Conservation (phyloP, 2,797 vertebrate species). For the Delichon dasypus region DNA sequence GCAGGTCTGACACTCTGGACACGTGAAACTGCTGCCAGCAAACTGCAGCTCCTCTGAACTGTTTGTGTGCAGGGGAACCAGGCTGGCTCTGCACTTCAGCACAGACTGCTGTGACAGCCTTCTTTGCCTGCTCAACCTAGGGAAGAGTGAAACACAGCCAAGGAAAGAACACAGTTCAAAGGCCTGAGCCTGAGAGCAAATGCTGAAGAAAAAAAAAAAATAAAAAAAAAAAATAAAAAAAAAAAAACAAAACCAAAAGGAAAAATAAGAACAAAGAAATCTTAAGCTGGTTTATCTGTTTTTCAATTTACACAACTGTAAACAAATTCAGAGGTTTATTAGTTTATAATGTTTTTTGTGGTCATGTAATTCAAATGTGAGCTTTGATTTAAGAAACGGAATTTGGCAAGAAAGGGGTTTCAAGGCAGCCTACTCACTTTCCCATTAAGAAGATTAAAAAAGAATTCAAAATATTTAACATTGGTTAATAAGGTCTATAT, state of each 20-base stretch:
- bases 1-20: neutral
- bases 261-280: conserved; percentile 37
- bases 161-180: neutral
- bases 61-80: neutral
- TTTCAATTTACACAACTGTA: conserved; percentile 20
- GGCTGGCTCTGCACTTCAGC: neutral
- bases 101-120: neutral
- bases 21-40: neutral
- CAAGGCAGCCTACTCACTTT: conserved; percentile 53
- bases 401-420: conserved; percentile 47
- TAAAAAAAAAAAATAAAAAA: neutral
- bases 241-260: neutral
- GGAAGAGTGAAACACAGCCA: neutral
- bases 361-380: conserved; percentile 39
- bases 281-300: conserved; percentile 12
- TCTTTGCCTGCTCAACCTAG: neutral
- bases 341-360: conserved; percentile 50
- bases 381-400: conserved; percentile 57
- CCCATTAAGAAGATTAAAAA: conserved; percentile 61
- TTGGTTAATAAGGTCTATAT: conserved; percentile 29
- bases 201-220: neutral
- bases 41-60: neutral
- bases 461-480: conserved; percentile 63
- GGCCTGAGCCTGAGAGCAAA: neutral
- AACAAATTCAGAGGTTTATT: conserved; percentile 56